These are phyloP conservation scores for Sericinus montela DNA, from an alignment of 2,888 invertebrate genomes.

Conservation along the genomic window DNA sequence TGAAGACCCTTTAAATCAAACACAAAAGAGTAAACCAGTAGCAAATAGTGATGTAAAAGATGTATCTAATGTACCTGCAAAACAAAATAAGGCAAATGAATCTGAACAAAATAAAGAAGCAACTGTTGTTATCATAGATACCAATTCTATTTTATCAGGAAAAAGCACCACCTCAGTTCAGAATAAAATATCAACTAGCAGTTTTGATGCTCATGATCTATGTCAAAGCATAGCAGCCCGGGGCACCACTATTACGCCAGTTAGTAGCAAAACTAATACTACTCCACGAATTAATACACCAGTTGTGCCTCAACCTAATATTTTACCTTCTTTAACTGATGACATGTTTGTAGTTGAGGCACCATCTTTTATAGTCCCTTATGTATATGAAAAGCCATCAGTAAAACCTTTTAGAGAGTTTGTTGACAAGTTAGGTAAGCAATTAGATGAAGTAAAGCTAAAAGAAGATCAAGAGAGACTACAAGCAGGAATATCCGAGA, in stretches of 20 bases:
- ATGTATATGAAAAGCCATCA: constrained; percentile 95
- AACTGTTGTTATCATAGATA: constrained; percentile 90
- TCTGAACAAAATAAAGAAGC: constrained; percentile 82
- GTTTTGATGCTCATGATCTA: constrained; percentile 57
- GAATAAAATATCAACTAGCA: constrained; percentile 41
- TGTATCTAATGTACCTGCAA: constrained; percentile 83
- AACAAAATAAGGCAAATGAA: constrained; percentile 64
- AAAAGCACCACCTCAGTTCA: constrained; percentile 42
- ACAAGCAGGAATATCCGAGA: constrained; percentile 40
- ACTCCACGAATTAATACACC: constrained; percentile 28
- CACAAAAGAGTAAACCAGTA: constrained; percentile 69
- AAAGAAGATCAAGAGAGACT: constrained; percentile 58
- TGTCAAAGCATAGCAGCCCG: constrained; percentile 72
- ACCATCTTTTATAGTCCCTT: constrained; percentile 95
- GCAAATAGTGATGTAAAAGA: constrained; percentile 87
- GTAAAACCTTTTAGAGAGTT: constrained; percentile 88
- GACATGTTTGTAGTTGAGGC: constrained; percentile 96
- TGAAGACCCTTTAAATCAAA: constrained; percentile 81
- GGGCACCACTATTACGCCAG: constrained; percentile 78
- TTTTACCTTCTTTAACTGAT: constrained; percentile 91
- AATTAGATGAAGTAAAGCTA: constrained; percentile 74
- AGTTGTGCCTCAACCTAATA: constrained; percentile 52
- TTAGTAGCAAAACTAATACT: constrained; percentile 48
- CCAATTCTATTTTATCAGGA: constrained; percentile 82
- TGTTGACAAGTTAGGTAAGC: constrained; percentile 82